Percentiles rank a stretch among this genome's conserved stretches.
These are phyloP conservation scores for Blera fallax DNA, from an alignment of 2,888 invertebrate species.

Conservation along the genomic window DNA sequence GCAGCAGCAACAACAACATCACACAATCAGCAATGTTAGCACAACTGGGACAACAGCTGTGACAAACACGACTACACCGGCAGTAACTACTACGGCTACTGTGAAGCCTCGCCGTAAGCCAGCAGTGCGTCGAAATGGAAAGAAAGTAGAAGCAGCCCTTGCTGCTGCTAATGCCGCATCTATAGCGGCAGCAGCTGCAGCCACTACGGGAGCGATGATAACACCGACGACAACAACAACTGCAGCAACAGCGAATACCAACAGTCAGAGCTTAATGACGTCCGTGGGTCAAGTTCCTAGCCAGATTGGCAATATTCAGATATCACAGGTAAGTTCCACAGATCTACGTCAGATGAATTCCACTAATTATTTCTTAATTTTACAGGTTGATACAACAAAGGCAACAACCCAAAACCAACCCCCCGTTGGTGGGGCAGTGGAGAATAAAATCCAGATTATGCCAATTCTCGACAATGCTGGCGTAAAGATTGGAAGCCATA, in stretches of 20 bases:
- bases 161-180: constrained; percentile 35
- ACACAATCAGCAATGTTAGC: constrained; percentile 12
- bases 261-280: constrained; percentile 68
- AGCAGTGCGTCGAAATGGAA: constrained; percentile 79
- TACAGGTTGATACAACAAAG: constrained; percentile 77
- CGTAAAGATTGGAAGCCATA: constrained; percentile 74
- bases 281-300: constrained; percentile 80
- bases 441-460: constrained; percentile 82
- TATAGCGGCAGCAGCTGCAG: constrained; percentile 23
- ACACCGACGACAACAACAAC: constrained; percentile 39
- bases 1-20: constrained; percentile 28
- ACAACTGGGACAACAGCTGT: constrained; percentile 53
- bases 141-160: constrained; percentile 77
- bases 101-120: constrained; percentile 81
- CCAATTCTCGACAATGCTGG: constrained; percentile 78
- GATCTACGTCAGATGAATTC: background rate
- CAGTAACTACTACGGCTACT: constrained; percentile 77
- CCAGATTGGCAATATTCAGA: constrained; percentile 82
- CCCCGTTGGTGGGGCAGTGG: constrained; percentile 79
- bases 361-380: background rate
- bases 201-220: background rate
- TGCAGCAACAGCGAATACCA: constrained; percentile 50
- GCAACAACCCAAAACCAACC: constrained; percentile 76
- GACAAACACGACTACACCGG: constrained; percentile 34
- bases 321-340: constrained; percentile 78